Evolutionary conservation across 2,113 vertebrate species (phyloP).

Genomic region (Damaliscus lunatus): DNA sequence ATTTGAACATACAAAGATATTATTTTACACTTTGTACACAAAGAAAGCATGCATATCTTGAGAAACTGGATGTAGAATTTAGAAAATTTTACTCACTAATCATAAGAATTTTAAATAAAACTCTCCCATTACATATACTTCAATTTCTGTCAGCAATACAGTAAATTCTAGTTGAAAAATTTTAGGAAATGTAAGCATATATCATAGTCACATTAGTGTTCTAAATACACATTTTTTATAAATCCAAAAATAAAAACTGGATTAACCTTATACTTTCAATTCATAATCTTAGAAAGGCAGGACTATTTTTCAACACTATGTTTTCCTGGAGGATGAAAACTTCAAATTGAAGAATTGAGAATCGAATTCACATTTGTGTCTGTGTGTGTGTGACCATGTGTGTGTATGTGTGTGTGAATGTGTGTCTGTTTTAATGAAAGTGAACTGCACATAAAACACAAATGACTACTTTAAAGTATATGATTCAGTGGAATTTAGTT

Average conservation of each 20-base stretch:
- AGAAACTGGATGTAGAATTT: neutral
- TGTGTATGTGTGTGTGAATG: neutral
- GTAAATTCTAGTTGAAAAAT: neutral
- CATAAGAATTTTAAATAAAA: neutral
- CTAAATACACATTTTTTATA: neutral
- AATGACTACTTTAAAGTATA: neutral
- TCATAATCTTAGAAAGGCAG: neutral
- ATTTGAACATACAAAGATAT: neutral
- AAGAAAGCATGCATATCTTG: neutral
- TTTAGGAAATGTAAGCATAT: neutral
- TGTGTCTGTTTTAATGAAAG: neutral
- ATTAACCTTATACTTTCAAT: neutral
- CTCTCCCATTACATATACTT: neutral
- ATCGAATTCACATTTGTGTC: neutral
- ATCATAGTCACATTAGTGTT: neutral
- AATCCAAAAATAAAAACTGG: neutral
- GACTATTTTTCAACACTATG: neutral
- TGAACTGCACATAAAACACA: neutral
- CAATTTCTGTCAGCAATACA: neutral
- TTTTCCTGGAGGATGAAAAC: neutral
- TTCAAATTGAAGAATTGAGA: neutral
- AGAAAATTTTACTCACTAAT: neutral
- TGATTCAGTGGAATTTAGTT: neutral
- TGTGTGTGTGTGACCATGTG: neutral
- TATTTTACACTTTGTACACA: neutral